Base-by-base conservation (phyloP, 2,797 vertebrate species). In the Falco concolor region DNA sequence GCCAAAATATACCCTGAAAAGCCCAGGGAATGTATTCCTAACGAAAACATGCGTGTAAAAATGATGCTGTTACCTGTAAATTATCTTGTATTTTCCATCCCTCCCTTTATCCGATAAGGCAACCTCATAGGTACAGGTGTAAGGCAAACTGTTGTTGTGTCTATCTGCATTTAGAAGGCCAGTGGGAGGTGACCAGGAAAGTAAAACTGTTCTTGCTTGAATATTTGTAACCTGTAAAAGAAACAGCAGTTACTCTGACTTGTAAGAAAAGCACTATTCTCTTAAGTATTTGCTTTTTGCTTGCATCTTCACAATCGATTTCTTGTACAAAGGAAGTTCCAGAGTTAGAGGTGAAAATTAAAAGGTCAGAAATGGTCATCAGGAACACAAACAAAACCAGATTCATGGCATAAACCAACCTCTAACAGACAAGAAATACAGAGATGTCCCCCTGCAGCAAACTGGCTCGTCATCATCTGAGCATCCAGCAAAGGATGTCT, bases 31-130 rank as follows among this genome's bases (percentile, higher is more conserved):
- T 23, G 42, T 32, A 72, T 38, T 47, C 49, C 59, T 15, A 72
- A 34, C 2, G 1, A 54, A 76, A 82, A 38, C 13, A 59, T 1
- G 53, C 44, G 28, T 5, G 25, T 24, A 74, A 79, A 93, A 63
- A 54, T 9, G 2, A 61, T 6, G 63, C 22, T 0, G 15, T 92
- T 97, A 99, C 99, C 99, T 99, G 98, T 99, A 99, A 97, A 99
- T 98, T 79, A 98, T 97, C 94, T 99, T 99, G 98, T 99, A 99
- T 91, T 99, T 99, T 94, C 99, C 99, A 64, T 99, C 99, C 38
- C 98, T 98, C 47, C 99, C 99, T 98, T 99, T 99, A 94, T 99
- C 99, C 13, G 99, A 99, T 95, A 99, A 98, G 96, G 98, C 98
- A 85, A 99, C 98, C 97, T 99, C 99, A 2, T 99, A 99, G 97